These are phyloP conservation scores for Rapana venosa DNA, from an alignment of 2,888 invertebrate species.

Conservation along the genomic window DNA sequence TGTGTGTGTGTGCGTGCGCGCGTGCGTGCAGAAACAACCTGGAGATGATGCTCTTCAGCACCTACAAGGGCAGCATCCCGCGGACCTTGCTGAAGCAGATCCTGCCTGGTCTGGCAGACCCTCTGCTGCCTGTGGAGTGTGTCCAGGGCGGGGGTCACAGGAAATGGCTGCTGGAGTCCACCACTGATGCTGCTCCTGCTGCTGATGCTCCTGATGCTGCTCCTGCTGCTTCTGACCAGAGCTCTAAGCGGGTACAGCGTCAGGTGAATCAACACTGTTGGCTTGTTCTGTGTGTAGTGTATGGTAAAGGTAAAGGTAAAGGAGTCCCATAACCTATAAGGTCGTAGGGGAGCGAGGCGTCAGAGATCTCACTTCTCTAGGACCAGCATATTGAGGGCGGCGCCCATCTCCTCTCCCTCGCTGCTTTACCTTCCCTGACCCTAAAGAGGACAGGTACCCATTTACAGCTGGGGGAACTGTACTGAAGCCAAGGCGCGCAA, in stretches of 20 bases:
- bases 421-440: no score
- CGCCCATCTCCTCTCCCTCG: no score
- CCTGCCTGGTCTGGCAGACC: conserved; percentile 10
- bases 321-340: no score
- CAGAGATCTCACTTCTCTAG: no score
- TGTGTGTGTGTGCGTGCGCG: no score
- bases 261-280: not conserved
- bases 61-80: conserved; percentile 1
- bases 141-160: not conserved
- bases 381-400: no score
- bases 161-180: not conserved
- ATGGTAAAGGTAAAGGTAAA: no score
- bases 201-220: not conserved
- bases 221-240: not conserved
- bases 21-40: conserved; percentile 18
- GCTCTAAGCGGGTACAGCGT: not conserved
- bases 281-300: not conserved
- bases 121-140: not conserved
- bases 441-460: no score
- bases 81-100: conserved; percentile 13
- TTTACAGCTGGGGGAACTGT: no score
- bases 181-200: not conserved
- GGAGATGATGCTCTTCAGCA: conserved; percentile 15
- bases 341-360: no score
- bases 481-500: no score